Conservation (phyloP, 2,113 vertebrate genomes). For the Pachyramphus minor region DNA sequence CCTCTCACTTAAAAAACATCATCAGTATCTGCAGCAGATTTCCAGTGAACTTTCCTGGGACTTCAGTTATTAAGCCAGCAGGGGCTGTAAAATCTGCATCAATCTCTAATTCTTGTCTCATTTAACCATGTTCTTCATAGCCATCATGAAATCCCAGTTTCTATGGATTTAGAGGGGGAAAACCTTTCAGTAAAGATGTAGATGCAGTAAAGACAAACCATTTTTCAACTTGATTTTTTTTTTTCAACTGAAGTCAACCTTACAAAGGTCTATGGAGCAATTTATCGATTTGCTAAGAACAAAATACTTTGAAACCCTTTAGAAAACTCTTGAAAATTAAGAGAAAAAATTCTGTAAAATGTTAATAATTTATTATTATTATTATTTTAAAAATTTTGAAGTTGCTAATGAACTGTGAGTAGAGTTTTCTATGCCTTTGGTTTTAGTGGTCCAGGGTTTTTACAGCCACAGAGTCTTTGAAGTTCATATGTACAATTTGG, state of each 20-base stretch:
- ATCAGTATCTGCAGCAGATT: background rate
- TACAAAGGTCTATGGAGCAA: background rate
- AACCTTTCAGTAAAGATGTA: background rate
- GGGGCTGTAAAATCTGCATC: background rate
- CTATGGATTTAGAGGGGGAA: background rate
- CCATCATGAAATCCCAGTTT: background rate
- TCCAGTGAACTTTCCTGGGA: background rate
- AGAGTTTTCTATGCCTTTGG: background rate
- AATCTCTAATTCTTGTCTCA: background rate
- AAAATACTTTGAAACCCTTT: background rate
- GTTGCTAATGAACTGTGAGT: background rate
- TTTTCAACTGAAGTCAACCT: background rate
- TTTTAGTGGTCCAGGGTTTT: background rate
- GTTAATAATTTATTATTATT: background rate
- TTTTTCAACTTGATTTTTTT: background rate
- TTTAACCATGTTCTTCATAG: fast-evolving
- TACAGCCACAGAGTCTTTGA: background rate
- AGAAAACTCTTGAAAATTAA: background rate
- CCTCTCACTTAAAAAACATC: background rate
- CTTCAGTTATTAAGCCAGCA: background rate
- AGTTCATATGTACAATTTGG: too few species aligned
- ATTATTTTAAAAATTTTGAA: too few species aligned
- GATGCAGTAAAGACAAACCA: background rate
- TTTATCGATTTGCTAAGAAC: background rate
- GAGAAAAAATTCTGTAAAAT: background rate